Percentiles rank a stretch among this genome's conserved stretches.
phyloP scores from a whole-genome alignment of 2,797 vertebrate genomes.

The Manis javanica region DNA sequence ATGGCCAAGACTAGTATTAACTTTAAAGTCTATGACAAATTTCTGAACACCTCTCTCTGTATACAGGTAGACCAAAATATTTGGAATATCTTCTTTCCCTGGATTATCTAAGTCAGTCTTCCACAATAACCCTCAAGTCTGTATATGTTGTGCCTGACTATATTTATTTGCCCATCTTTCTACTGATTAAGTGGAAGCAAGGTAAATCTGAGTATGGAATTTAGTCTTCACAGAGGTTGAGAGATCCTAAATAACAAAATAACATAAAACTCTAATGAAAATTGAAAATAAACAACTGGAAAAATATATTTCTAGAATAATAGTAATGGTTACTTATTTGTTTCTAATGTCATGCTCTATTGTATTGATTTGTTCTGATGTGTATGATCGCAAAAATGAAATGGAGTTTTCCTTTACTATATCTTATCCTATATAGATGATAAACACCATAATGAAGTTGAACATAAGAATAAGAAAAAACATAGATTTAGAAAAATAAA shows the following conservation, averaged over 20 bases:
- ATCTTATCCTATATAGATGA: background rate
- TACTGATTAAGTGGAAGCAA: background rate
- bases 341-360: background rate
- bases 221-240: background rate
- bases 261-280: background rate
- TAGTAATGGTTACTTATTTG: background rate
- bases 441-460: background rate
- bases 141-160: background rate
- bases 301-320: slow-evolving; percentile 28
- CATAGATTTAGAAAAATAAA: background rate
- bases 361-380: background rate
- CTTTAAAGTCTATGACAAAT: background rate
- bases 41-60: background rate
- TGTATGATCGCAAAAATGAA: background rate
- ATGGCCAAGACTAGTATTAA: background rate
- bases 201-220: background rate
- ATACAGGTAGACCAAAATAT: background rate
- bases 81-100: background rate
- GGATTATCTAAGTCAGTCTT: background rate
- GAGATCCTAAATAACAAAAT: background rate
- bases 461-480: background rate
- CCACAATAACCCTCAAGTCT: background rate
- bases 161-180: background rate
- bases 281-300: slow-evolving; percentile 19
- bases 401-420: background rate